phyloP scores from a whole-genome alignment of 2,113 vertebrate species.

The Engraulis encrasicolus region DNA sequence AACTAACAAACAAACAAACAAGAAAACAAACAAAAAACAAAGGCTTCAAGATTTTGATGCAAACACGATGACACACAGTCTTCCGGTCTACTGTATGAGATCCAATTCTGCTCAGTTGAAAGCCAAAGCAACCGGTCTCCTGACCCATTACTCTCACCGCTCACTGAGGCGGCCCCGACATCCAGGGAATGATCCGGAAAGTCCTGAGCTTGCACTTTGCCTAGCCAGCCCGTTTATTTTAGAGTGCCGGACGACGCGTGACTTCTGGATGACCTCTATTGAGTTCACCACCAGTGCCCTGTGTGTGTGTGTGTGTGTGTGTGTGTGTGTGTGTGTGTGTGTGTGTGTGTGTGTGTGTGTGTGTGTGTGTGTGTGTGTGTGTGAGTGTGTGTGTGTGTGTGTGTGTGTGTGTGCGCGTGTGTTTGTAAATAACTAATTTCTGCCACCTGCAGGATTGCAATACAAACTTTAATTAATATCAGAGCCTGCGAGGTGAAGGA shows the following conservation, averaged over 20 bases:
- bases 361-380: not conserved
- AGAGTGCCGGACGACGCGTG: not conserved
- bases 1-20: too few relatives aligned
- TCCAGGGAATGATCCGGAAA: not conserved
- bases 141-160: not conserved
- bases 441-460: conserved; percentile 28
- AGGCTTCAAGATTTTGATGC: not conserved
- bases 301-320: not conserved
- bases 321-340: not conserved
- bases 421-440: conserved; percentile 22
- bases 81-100: not conserved
- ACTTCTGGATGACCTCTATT: conserved; percentile 8
- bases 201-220: not conserved
- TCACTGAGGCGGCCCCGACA: not conserved
- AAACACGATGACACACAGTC: not conserved
- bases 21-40: too few relatives aligned
- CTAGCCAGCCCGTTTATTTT: not conserved
- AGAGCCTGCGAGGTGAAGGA: conserved; percentile 13
- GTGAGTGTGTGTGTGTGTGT: not conserved
- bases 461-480: conserved; percentile 38
- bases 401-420: not conserved
- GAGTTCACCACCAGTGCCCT: not conserved
- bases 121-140: not conserved
- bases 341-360: not conserved
- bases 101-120: not conserved